These are phyloP conservation scores for Oncopodura yosiiana DNA, from an alignment of 1,140 invertebrate species.

Conservation along the genomic window DNA sequence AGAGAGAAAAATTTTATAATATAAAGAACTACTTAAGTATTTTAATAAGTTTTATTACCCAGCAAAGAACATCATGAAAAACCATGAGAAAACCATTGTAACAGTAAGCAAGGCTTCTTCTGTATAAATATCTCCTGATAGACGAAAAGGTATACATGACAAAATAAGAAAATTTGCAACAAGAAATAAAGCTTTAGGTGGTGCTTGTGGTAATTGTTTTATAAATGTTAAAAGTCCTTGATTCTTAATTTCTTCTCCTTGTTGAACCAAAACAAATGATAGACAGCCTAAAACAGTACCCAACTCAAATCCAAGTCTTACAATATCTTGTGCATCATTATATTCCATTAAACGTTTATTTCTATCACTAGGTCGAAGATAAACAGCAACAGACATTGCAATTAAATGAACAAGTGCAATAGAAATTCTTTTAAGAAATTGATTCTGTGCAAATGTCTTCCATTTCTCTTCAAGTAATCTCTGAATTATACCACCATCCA, in stretches of 20 bases:
- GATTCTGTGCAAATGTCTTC: conserved; percentile 93
- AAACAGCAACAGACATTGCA: conserved; percentile 78
- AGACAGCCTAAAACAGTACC: conserved; percentile 73
- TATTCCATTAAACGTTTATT: conserved; percentile 43
- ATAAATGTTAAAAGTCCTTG: conserved; percentile 82
- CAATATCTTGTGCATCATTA: conserved; percentile 44
- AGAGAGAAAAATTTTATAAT: background rate
- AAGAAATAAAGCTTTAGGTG: conserved; percentile 87
- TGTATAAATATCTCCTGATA: conserved; percentile 58
- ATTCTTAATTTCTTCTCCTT: conserved; percentile 86
- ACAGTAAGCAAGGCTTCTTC: conserved; percentile 89
- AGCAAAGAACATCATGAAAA: conserved; percentile 96
- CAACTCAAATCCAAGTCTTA: conserved; percentile 68
- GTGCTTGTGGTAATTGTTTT: conserved; percentile 84
- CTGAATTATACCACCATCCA: conserved; percentile 96
- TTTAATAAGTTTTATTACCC: conserved; percentile 53
- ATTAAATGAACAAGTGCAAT: conserved; percentile 74
- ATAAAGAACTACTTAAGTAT: background rate
- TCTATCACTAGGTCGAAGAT: conserved; percentile 59
- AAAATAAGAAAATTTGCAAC: conserved; percentile 86
- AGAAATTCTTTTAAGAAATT: conserved; percentile 81
- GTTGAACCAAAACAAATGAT: conserved; percentile 79
- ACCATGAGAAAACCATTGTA: conserved; percentile 90
- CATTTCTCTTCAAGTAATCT: conserved; percentile 95
- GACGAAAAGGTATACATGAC: conserved; percentile 77